Percentiles rank a stretch among this genome's conserved stretches.
These are phyloP conservation scores for Drosophila ironensis DNA, from an alignment of 1,140 invertebrate species.

Conservation along the genomic window DNA sequence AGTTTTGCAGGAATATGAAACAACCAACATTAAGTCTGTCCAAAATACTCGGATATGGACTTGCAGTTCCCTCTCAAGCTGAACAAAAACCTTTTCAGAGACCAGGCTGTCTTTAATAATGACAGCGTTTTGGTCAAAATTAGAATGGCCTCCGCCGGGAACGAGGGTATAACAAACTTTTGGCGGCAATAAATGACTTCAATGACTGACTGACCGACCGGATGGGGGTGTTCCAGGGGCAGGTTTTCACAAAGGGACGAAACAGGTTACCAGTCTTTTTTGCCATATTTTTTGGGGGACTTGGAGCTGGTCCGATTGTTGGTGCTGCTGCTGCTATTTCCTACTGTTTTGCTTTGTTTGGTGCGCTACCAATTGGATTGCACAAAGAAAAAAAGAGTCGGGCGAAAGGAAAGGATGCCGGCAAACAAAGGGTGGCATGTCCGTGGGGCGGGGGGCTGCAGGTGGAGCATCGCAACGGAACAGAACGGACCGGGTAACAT, in stretches of 20 bases:
- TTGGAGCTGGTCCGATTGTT: conserved; percentile 14
- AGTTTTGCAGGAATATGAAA: no score
- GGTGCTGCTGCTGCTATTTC: conserved; percentile 25
- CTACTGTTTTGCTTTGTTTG: conserved; percentile 27
- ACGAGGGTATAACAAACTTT: conserved; percentile 44
- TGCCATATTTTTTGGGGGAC: conserved; percentile 49
- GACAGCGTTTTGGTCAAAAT: not conserved
- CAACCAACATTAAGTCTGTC: no score
- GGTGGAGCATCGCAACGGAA: not conserved
- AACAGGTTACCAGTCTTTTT: conserved; percentile 5
- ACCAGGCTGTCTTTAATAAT: not conserved
- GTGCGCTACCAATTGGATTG: conserved; percentile 57
- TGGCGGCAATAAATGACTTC: conserved; percentile 79
- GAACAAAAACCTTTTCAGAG: not conserved
- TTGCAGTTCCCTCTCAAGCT: no score
- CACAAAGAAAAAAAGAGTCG: conserved; percentile 38
- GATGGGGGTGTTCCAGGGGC: conserved; percentile 10
- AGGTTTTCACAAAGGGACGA: not conserved
- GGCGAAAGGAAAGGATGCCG: conserved; percentile 38
- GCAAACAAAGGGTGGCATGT: conserved; percentile 13
- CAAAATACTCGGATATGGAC: no score
- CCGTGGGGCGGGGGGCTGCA: not conserved
- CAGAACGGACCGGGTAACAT: conserved; percentile 53
- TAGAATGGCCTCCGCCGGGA: not conserved
- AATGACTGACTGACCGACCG: conserved; percentile 69